These are phyloP conservation scores for Bradysia coprophila DNA, from an alignment of 1,140 invertebrate genomes.

Conservation along the genomic window DNA sequence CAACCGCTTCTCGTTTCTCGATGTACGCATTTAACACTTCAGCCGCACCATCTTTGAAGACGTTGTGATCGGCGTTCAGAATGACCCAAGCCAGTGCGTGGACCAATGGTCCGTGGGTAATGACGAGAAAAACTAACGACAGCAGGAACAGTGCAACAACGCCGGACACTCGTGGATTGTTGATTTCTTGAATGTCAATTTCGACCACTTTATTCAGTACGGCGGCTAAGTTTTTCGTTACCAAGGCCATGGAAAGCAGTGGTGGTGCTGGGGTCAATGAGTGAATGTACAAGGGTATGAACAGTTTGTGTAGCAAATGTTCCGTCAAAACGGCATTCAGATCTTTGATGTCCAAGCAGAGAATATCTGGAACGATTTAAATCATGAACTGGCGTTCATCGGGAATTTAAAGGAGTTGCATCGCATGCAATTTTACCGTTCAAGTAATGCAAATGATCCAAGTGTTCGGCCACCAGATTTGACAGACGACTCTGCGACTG, in stretches of 20 bases:
- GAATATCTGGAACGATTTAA: too few relatives aligned
- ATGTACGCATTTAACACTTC: constrained; percentile 58
- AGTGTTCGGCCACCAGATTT: constrained; percentile 90
- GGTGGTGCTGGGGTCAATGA: constrained; percentile 43
- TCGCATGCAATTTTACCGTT: too few relatives aligned
- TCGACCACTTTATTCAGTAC: constrained; percentile 35
- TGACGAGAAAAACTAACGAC: constrained; percentile 92
- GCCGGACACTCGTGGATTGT: constrained; percentile 59
- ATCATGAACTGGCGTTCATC: too few relatives aligned
- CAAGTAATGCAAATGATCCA: constrained; percentile 95
- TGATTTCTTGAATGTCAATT: constrained; percentile 25
- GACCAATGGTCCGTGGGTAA: constrained; percentile 74
- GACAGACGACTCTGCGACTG: constrained; percentile 80
- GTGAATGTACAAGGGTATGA: constrained; percentile 89
- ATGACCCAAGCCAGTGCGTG: constrained; percentile 77
- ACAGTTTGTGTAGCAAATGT: constrained; percentile 79
- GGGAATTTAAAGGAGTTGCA: too few relatives aligned
- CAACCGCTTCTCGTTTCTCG: constrained; percentile 27
- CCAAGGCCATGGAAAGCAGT: constrained; percentile 28
- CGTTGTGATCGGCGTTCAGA: constrained; percentile 50
- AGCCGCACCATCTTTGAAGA: constrained; percentile 49
- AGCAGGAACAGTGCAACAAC: constrained; percentile 82
- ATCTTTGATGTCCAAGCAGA: constrained; percentile 78
- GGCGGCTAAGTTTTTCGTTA: constrained; percentile 36
- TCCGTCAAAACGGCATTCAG: constrained; percentile 92